Conservation (phyloP, 2,113 vertebrate genomes). For the Sisor rabdophorus region DNA sequence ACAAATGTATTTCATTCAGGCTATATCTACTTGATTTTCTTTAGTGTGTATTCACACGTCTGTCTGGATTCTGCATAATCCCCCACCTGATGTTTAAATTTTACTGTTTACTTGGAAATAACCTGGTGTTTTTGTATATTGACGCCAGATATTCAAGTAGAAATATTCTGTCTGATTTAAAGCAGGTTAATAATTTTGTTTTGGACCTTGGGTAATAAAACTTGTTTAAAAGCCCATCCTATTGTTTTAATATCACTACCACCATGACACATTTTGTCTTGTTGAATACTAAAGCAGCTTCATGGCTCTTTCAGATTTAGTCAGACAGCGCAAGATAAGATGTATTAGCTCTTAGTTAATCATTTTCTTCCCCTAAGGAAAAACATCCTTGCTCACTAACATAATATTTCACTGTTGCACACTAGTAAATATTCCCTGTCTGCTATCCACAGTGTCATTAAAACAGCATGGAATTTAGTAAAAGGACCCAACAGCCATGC, state of each 20-base stretch:
- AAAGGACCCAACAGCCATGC: conserved; percentile 29
- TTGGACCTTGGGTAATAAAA: conserved; percentile 54
- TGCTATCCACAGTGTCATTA: conserved; percentile 38
- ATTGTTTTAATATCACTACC: background rate
- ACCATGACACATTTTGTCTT: background rate
- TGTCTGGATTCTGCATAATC: conserved; percentile 16
- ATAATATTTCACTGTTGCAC: conserved; percentile 24
- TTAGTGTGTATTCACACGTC: conserved; percentile 29
- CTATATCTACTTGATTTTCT: conserved; percentile 36
- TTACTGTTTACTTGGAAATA: conserved; percentile 58
- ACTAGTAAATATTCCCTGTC: conserved; percentile 29
- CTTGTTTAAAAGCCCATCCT: conserved; percentile 24
- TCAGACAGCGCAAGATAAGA: conserved; percentile 26
- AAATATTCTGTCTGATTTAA: conserved; percentile 56
- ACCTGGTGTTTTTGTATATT: conserved; percentile 59
- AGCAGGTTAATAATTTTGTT: conserved; percentile 51
- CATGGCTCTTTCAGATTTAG: background rate
- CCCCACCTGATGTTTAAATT: conserved; percentile 39
- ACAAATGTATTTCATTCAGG: conserved; percentile 31
- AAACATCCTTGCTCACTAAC: conserved; percentile 24
- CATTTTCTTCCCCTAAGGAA: conserved; percentile 31
- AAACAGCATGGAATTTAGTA: background rate
- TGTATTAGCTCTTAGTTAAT: conserved; percentile 36
- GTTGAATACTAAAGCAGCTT: conserved; percentile 11
- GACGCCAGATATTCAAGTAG: conserved; percentile 51